Evolutionary conservation across 2,113 vertebrate genomes (phyloP), one percentile per base, ranked within the genome.

Genomic region (Spea bombifrons): DNA sequence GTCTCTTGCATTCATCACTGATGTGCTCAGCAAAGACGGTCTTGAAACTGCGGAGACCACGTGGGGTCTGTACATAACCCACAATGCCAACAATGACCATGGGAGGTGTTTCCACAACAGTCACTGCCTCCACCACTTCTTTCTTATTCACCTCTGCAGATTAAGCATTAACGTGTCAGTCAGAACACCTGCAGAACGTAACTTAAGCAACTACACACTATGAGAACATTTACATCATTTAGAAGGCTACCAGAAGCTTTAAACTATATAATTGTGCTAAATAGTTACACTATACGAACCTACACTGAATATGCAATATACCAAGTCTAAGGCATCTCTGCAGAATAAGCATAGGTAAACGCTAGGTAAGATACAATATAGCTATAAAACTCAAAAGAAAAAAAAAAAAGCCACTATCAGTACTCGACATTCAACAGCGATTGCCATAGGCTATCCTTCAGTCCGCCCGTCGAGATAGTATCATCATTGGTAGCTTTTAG

Each of bases 101-200:
- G 79, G 97, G 97, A 0, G 97, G 97, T 0, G 97, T 96, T 88
- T 99, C 97, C 78, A 99, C 88, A 0, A 99, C 90, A 46, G 97
- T 99, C 45, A 99, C 97, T 0, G 97, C 97, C 84, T 99, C 97
- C 0, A 99, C 97, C 3, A 99, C 97, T 75, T 99, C 97, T 79
- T 99, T 99, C 85, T 99, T 99, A 86, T 99, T 99, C 79, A 99
- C 96, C 97, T 99, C 97, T 99, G 85, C 78, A 4, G 2, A 74
- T 8, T 43, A 74, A 9, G 50, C 50, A 52, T 30, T 30, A 30
- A 30, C 1, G 30, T 30, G 30, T 30, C 30, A 30, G 30, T 30
- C 30, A 30, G 2, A 30, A 30, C 30, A 2, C 30, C 30, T 30
- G 30, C 30, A 30, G 30, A 30, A 30, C 2, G 30, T 30, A 30